Evolutionary conservation across 23 tunicate genomes (phyloP).

Genomic region (Trididemnum miniatum): DNA sequence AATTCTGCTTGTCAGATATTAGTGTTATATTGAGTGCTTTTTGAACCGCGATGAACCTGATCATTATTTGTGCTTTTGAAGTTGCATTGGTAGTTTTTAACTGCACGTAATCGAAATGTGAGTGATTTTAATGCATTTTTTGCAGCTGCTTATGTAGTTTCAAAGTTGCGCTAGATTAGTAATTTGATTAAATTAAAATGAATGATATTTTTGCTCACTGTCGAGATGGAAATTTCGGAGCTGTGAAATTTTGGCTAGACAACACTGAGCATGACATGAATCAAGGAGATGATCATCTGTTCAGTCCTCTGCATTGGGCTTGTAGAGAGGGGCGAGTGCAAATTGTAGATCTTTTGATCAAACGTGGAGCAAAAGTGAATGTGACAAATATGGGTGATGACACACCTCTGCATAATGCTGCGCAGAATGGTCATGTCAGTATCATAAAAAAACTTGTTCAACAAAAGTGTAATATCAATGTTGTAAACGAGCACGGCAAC

Average conservation of each 20-base stretch:
- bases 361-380: conserved; percentile 80
- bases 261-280: conserved; percentile 97
- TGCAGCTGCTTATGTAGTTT: not conserved
- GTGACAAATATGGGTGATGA: conserved; percentile 98
- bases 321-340: conserved; percentile 77
- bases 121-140: too few species aligned
- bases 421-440: conserved; percentile 90
- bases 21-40: too few species aligned
- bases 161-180: not conserved
- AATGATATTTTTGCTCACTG: conserved; percentile 91
- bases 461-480: conserved; percentile 85
- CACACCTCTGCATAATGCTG: conserved; percentile 97
- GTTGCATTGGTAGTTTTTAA: too few species aligned
- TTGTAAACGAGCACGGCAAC: conserved; percentile 88
- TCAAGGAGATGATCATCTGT: conserved; percentile 97
- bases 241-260: conserved; percentile 97
- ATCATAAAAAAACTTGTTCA: conserved; percentile 63
- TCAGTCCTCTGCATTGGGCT: conserved; percentile 98
- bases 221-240: conserved; percentile 85
- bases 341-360: conserved; percentile 75
- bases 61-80: too few species aligned
- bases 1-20: too few species aligned
- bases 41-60: too few species aligned
- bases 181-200: conserved; percentile 24
- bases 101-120: too few species aligned